A percentile compares a stretch with the other conserved stretches of the same genome.
Evolutionary conservation across 2,113 vertebrate species (phyloP).

Genomic region (Daboia siamensis): DNA sequence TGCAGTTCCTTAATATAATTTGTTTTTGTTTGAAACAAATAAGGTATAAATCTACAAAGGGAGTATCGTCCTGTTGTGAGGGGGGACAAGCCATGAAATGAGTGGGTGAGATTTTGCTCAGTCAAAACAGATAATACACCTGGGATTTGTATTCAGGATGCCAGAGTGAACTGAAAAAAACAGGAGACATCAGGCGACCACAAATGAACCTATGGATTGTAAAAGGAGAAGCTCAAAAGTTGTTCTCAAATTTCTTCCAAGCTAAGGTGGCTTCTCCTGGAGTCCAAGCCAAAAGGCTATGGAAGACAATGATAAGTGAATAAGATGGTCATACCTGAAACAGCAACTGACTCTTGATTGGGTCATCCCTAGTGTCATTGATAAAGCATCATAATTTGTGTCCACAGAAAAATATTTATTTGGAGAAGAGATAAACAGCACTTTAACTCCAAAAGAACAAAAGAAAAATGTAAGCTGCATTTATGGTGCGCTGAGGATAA

Average conservation of each 20-base stretch:
- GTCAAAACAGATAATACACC: background rate
- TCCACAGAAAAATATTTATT: background rate
- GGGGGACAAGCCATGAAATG: slow-evolving; percentile 9
- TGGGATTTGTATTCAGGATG: background rate
- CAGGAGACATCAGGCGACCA: background rate
- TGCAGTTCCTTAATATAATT: background rate
- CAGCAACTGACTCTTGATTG: background rate
- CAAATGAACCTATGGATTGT: background rate
- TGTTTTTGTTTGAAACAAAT: slow-evolving; percentile 2
- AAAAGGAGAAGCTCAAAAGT: background rate
- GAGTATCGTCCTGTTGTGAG: slow-evolving; percentile 42
- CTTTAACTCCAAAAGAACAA: background rate
- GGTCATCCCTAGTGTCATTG: background rate
- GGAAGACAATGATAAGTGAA: background rate
- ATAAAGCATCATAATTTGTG: background rate
- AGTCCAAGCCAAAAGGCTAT: background rate
- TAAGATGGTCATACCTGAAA: background rate
- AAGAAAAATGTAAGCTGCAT: background rate
- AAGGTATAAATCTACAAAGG: background rate
- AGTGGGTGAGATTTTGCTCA: background rate
- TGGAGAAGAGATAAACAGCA: background rate
- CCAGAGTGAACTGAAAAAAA: background rate
- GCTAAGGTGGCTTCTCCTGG: background rate
- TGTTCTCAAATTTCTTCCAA: background rate
- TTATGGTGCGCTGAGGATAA: background rate